Evolutionary conservation across 2,113 vertebrate genomes (phyloP).

Genomic region (Ibidorhyncha struthersii): DNA sequence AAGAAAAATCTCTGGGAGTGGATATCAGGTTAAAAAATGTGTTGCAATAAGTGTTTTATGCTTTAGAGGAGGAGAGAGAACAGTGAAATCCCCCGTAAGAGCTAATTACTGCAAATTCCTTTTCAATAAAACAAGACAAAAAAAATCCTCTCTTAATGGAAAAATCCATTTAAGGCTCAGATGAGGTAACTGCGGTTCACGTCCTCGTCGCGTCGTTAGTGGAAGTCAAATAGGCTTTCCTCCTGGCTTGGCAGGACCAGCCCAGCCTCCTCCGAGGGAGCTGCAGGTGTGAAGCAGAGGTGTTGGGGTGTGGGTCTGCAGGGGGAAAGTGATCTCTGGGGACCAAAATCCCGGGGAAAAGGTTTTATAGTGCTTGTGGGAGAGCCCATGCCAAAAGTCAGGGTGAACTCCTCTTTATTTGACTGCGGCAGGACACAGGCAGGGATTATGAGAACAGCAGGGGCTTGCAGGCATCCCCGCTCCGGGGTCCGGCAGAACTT

Average conservation of each 20-base stretch:
- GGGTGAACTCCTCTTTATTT: background rate
- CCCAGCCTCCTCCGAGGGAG: background rate
- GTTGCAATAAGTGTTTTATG: slow-evolving; percentile 59
- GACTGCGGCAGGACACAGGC: background rate
- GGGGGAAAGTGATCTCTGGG: background rate
- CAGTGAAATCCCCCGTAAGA: slow-evolving; percentile 63
- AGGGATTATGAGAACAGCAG: background rate
- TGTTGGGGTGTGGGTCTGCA: background rate
- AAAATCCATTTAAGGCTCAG: slow-evolving; percentile 58
- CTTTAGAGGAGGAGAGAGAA: slow-evolving; percentile 68
- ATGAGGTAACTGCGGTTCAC: background rate
- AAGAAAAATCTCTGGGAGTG: slow-evolving; percentile 29
- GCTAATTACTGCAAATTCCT: slow-evolving; percentile 70
- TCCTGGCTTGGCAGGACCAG: background rate
- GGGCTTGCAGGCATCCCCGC: background rate
- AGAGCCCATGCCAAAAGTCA: fast-evolving
- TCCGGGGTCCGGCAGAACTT: background rate
- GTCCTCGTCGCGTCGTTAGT: background rate
- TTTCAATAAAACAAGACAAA: slow-evolving; percentile 64
- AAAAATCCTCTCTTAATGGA: slow-evolving; percentile 52
- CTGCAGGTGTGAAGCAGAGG: background rate
- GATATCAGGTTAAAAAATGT: background rate
- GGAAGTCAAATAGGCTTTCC: background rate
- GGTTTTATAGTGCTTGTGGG: background rate
- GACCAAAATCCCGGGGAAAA: background rate